phyloP scores from a whole-genome alignment of 1,140 invertebrate genomes.

The Drosophila jambulina region DNA sequence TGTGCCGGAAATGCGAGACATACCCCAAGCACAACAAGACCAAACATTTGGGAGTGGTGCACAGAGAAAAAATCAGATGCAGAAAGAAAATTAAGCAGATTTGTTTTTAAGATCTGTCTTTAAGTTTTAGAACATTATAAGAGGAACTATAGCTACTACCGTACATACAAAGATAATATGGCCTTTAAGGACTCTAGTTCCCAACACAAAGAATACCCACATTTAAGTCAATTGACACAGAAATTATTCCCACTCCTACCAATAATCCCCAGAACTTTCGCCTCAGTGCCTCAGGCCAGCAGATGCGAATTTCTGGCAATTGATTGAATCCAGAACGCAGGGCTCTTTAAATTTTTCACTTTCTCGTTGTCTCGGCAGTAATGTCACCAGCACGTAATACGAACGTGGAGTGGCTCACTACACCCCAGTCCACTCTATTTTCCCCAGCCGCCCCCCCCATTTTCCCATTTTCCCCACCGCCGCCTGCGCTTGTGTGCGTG shows the following conservation, averaged over 20 bases:
- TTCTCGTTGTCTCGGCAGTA: constrained; percentile 53
- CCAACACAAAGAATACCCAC: neutral
- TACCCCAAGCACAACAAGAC: constrained; percentile 28
- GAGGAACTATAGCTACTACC: neutral
- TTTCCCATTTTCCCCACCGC: constrained; percentile 9
- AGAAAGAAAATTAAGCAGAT: neutral
- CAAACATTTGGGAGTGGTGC: constrained; percentile 21
- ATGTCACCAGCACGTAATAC: constrained; percentile 72
- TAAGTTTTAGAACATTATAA: neutral
- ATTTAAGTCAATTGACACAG: too few species aligned
- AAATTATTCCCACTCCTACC: too few species aligned
- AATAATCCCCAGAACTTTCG: neutral
- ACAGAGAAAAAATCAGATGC: too few species aligned
- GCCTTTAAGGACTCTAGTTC: neutral
- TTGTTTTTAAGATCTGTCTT: neutral
- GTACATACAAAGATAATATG: neutral
- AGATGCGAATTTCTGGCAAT: constrained; percentile 67
- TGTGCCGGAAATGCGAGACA: constrained; percentile 69
- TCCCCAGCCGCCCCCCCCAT: neutral
- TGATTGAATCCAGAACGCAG: constrained; percentile 61
- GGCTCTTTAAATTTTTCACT: constrained; percentile 77
- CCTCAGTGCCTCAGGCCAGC: constrained; percentile 1
- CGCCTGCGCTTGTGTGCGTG: constrained; percentile 25
- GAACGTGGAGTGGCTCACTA: constrained; percentile 55
- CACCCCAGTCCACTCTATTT: constrained; percentile 5